Conservation (phyloP, 1,140 invertebrate genomes). For the Eriosoma lanigerum region DNA sequence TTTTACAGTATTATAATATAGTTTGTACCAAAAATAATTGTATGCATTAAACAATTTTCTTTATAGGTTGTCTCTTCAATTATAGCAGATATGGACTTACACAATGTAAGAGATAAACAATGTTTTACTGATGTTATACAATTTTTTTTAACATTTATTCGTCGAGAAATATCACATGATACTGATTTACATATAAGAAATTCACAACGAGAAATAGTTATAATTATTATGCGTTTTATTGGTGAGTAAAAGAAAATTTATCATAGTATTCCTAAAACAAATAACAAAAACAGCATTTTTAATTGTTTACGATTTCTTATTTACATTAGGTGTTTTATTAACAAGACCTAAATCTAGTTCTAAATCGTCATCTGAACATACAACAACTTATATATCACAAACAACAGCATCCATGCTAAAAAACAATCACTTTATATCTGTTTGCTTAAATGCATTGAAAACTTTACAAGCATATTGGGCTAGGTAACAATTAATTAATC, state of each 20-base stretch:
- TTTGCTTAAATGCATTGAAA: conserved; percentile 32
- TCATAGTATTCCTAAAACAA: not conserved
- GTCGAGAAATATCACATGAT: conserved; percentile 19
- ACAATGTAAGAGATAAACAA: conserved; percentile 34
- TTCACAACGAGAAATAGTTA: conserved; percentile 40
- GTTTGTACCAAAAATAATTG: too few species aligned
- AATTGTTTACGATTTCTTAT: not conserved
- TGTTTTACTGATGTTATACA: conserved; percentile 36
- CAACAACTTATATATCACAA: conserved; percentile 36
- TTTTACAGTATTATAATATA: too few species aligned
- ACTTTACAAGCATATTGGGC: conserved; percentile 45
- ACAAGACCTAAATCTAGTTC: conserved; percentile 48
- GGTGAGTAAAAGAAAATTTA: not conserved
- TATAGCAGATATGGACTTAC: conserved; percentile 33
- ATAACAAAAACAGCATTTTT: not conserved
- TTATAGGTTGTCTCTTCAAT: conserved; percentile 33
- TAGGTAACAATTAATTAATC: conserved; percentile 6
- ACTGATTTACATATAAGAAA: conserved; percentile 45
- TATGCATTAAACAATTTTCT: too few species aligned
- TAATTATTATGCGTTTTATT: conserved; percentile 48
- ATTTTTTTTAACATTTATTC: conserved; percentile 37
- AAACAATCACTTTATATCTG: conserved; percentile 32
- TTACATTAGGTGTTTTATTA: conserved; percentile 41
- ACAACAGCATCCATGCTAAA: conserved; percentile 39
- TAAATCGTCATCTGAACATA: conserved; percentile 33